Evolutionary conservation across 1,140 invertebrate genomes (phyloP).

Genomic region (Zaprionus vittiger): DNA sequence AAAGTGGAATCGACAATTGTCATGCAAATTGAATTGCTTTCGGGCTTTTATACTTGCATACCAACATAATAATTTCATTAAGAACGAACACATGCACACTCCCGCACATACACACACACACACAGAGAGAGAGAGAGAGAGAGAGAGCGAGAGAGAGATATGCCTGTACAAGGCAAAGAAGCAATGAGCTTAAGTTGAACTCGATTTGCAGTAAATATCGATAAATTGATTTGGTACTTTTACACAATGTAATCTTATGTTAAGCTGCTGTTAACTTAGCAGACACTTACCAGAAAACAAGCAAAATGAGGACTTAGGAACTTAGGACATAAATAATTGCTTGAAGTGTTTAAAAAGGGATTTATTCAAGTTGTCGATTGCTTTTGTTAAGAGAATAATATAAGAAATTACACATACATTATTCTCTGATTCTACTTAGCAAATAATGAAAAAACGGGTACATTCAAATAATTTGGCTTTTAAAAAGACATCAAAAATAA

Average conservation of each 20-base stretch:
- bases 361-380: too few species aligned
- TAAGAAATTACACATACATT: too few species aligned
- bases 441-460: too few species aligned
- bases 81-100: conserved; percentile 6
- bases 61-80: conserved; percentile 27
- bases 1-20: conserved; percentile 55
- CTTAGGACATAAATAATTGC: too few species aligned
- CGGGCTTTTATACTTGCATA: conserved; percentile 8
- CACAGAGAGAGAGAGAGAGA: not conserved
- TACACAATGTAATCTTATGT: not conserved
- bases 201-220: not conserved
- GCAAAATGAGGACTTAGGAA: too few species aligned
- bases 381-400: too few species aligned
- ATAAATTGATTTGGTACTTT: not conserved
- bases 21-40: conserved; percentile 57
- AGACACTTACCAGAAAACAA: conserved; percentile 25
- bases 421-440: too few species aligned
- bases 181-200: not conserved
- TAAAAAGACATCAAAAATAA: too few species aligned
- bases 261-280: conserved; percentile 55
- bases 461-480: too few species aligned
- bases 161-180: not conserved
- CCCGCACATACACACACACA: not conserved
- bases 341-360: too few species aligned
- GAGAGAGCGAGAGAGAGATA: too few species aligned